Percentiles rank a stretch among this genome's conserved stretches.
These are phyloP conservation scores for Anticlea derivata DNA, from an alignment of 2,888 invertebrate species.

Conservation along the genomic window DNA sequence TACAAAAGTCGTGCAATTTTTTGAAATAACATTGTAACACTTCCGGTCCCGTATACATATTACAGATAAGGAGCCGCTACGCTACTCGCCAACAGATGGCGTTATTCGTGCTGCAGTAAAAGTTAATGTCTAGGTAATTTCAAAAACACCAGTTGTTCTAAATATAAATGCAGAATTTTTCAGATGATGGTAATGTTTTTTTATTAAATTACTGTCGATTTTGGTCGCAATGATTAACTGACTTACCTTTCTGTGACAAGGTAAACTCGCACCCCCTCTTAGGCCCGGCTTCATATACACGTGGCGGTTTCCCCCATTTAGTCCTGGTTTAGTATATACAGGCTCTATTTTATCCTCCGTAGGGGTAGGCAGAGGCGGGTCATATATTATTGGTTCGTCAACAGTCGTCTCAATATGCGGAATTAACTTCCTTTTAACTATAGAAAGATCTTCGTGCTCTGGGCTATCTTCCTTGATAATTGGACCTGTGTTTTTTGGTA, in stretches of 20 bases:
- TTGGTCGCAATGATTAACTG: no score
- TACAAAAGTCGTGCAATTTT: no score
- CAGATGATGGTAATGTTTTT: no score
- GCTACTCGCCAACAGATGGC: no score
- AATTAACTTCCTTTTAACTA: conserved; percentile 66
- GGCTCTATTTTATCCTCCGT: conserved; percentile 50
- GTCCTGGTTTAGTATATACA: conserved; percentile 54
- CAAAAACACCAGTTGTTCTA: no score
- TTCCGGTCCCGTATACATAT: no score
- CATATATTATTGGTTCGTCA: conserved; percentile 58
- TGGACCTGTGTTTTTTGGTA: conserved; percentile 59
- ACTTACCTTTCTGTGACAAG: conserved; percentile 27
- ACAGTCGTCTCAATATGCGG: conserved; percentile 66
- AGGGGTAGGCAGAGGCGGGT: conserved; percentile 65
- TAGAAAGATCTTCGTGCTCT: conserved; percentile 61
- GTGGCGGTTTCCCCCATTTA: conserved; percentile 44
- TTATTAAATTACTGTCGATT: no score
- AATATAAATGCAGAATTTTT: no score
- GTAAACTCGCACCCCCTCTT: conserved; percentile 31
- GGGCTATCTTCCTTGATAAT: conserved; percentile 43
- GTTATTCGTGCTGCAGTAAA: no score
- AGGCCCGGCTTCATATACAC: conserved; percentile 57
- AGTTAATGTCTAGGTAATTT: no score
- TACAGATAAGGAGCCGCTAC: no score
- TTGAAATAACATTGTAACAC: no score